These are phyloP conservation scores for Nasua narica DNA, from an alignment of 2,797 vertebrate species.

Conservation along the genomic window DNA sequence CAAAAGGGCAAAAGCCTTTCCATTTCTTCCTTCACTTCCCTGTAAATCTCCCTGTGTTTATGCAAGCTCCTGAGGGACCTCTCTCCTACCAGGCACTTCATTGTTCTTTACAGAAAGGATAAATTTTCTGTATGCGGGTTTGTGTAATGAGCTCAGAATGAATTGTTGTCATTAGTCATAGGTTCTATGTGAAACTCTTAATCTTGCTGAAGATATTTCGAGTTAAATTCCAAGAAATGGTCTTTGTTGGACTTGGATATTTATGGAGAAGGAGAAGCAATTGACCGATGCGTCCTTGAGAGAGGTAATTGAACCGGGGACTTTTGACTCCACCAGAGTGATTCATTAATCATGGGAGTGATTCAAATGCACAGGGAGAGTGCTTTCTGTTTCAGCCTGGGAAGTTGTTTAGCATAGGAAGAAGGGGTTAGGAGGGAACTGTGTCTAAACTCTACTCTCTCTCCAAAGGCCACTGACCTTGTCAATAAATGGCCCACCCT, in stretches of 20 bases:
- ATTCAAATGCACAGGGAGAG: background rate
- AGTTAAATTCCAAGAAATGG: conserved; percentile 51
- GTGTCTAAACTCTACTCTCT: background rate
- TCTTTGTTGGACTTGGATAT: conserved; percentile 23
- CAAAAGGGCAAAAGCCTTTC: background rate
- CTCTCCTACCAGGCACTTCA: background rate
- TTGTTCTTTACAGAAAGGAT: conserved; percentile 35
- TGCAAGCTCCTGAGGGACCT: background rate
- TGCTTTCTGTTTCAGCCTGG: no score
- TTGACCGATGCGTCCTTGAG: conserved; percentile 48
- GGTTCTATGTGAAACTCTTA: conserved; percentile 6
- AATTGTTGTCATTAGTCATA: conserved; percentile 46
- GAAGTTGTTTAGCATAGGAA: background rate
- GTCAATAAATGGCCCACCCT: accelerated
- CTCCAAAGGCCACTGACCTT: background rate
- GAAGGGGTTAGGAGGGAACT: background rate
- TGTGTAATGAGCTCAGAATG: conserved; percentile 43
- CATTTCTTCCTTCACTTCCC: background rate
- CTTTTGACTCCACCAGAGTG: background rate
- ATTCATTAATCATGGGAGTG: background rate
- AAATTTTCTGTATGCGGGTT: background rate
- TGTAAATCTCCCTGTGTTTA: background rate
- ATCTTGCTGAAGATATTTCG: conserved; percentile 51
- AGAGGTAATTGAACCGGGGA: conserved; percentile 34
- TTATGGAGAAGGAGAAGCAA: conserved; percentile 54